phyloP scores from a whole-genome alignment of 2,888 invertebrate genomes.

The Helleia helle region DNA sequence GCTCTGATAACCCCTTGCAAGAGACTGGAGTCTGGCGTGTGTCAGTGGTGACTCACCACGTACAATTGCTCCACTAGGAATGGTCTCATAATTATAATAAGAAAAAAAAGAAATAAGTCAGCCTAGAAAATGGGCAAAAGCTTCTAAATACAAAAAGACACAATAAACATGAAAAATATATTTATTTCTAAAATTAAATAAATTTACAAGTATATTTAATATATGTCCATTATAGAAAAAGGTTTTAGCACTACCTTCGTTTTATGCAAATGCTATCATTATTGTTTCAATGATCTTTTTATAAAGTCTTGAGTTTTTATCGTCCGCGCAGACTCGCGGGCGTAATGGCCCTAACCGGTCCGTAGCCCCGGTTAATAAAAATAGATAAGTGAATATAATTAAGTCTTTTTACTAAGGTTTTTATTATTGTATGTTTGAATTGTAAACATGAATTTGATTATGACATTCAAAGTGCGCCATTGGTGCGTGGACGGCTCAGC shows the following conservation, averaged over 20 bases:
- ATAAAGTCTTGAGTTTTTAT: slow-evolving; percentile 35
- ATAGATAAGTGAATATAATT: slow-evolving; percentile 3
- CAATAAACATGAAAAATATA: too few species aligned
- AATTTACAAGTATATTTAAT: not conserved
- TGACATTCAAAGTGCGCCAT: too few species aligned
- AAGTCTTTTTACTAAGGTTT: not conserved
- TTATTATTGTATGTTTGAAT: not conserved
- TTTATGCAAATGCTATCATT: slow-evolving; percentile 20
- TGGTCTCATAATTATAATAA: too few species aligned
- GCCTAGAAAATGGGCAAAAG: too few species aligned
- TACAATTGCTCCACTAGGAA: too few species aligned
- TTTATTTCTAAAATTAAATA: too few species aligned
- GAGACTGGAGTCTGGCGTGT: too few species aligned
- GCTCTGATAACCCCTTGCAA: too few species aligned
- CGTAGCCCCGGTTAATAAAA: slow-evolving; percentile 11
- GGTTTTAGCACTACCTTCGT: slow-evolving; percentile 7
- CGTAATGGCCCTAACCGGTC: slow-evolving; percentile 56
- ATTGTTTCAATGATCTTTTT: slow-evolving; percentile 26
- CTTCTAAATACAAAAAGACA: too few species aligned
- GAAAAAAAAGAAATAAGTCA: too few species aligned
- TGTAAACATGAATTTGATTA: not conserved
- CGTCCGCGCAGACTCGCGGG: slow-evolving; percentile 58
- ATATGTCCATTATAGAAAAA: not conserved
- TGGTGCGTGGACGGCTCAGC: too few species aligned
- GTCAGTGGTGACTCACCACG: too few species aligned